A percentile compares a stretch with the other conserved stretches of the same genome.
phyloP scores from a whole-genome alignment of 2,888 invertebrate genomes.

The Rhimphoctona megacephalus region DNA sequence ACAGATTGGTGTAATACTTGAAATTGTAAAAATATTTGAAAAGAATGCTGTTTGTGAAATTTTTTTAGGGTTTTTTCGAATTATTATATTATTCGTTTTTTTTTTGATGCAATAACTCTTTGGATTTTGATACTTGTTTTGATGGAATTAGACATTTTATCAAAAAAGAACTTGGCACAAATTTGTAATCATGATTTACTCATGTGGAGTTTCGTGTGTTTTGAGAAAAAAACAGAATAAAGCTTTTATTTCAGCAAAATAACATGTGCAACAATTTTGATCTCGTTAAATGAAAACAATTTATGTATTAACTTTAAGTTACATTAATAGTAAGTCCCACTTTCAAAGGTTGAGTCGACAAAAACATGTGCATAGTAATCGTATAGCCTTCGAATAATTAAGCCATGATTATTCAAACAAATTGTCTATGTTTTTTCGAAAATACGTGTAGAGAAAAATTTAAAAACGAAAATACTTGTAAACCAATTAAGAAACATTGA shows the following conservation, averaged over 20 bases:
- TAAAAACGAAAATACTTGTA: no score
- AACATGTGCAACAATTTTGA: neutral
- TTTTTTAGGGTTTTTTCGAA: no score
- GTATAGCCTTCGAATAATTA: neutral
- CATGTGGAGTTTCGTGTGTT: no score
- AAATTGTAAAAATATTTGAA: no score
- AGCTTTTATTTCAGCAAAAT: neutral
- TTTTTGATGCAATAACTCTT: neutral
- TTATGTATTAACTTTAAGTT: neutral
- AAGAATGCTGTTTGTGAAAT: no score
- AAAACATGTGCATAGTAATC: neutral
- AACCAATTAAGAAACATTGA: no score
- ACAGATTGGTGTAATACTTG: no score
- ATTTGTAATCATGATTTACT: neutral
- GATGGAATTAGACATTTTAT: neutral
- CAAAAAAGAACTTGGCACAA: neutral
- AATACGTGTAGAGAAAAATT: no score
- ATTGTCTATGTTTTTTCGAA: neutral
- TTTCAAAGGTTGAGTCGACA: constrained; percentile 20
- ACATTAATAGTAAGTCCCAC: neutral
- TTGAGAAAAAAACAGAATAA: neutral
- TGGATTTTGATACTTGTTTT: neutral
- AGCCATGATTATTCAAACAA: no score
- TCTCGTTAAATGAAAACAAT: neutral
- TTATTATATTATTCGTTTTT: no score